phyloP scores from a whole-genome alignment of 1,140 invertebrate genomes.

The Myzus persicae region DNA sequence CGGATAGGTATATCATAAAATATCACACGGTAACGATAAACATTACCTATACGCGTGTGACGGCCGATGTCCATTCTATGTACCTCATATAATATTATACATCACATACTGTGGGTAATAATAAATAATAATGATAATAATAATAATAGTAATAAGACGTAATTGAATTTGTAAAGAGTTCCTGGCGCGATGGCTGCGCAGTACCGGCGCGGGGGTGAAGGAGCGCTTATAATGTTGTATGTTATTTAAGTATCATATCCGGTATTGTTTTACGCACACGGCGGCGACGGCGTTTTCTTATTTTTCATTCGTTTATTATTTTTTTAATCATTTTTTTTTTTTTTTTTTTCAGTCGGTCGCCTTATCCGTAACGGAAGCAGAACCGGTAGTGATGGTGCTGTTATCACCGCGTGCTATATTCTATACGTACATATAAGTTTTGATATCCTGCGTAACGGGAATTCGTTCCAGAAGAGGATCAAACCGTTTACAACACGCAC shows the following conservation, averaged over 20 bases:
- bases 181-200: neutral
- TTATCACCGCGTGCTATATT: neutral
- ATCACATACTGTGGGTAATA: neutral
- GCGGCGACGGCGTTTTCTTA: neutral
- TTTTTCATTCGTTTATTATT: neutral
- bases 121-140: neutral
- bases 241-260: constrained; percentile 46
- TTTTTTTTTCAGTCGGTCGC: neutral
- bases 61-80: neutral
- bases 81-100: neutral
- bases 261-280: constrained; percentile 36
- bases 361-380: constrained; percentile 53
- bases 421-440: neutral
- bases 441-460: constrained; percentile 50
- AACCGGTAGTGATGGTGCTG: constrained; percentile 41
- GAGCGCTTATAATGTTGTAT: neutral
- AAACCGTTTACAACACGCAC: constrained; percentile 29
- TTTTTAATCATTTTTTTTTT: constrained; percentile 4
- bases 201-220: neutral
- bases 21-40: neutral
- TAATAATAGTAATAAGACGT: constrained; percentile 22
- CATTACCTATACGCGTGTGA: neutral
- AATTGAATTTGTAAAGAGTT: constrained; percentile 40
- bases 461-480: constrained; percentile 49
- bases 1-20: neutral